Percentiles rank a stretch among this genome's conserved stretches.
These are phyloP conservation scores for Chaetophractus vellerosus DNA, from an alignment of 2,797 vertebrate species.

Conservation along the genomic window DNA sequence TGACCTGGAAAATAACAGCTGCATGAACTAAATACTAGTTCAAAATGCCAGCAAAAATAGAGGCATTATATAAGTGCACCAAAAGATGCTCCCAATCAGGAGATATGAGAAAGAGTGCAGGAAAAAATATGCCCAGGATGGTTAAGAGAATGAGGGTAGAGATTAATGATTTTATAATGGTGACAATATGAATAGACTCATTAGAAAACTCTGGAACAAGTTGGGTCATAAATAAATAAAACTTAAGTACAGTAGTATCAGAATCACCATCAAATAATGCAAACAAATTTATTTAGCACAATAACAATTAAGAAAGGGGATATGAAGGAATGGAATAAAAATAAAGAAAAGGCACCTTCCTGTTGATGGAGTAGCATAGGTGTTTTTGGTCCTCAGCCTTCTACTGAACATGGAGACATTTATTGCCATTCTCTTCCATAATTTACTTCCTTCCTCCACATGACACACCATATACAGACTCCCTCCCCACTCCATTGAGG, in stretches of 20 bases:
- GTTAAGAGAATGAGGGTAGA: background rate
- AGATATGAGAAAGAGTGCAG: background rate
- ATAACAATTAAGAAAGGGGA: background rate
- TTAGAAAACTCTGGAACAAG: conserved; percentile 17
- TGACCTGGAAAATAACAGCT: conserved; percentile 66
- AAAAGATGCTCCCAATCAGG: background rate
- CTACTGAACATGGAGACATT: background rate
- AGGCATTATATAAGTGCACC: conserved; percentile 49
- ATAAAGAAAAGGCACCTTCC: background rate
- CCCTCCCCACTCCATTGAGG: background rate
- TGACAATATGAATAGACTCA: background rate
- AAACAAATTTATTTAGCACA: background rate
- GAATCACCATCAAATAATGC: background rate
- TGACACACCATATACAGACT: too few species aligned
- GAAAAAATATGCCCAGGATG: background rate
- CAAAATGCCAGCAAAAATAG: conserved; percentile 44
- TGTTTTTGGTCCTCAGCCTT: background rate
- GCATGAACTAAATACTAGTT: conserved; percentile 50
- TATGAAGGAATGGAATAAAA: background rate
- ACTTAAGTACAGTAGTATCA: background rate
- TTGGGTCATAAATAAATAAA: conserved; percentile 3
- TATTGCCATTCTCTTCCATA: background rate
- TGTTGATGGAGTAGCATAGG: background rate
- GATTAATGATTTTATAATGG: background rate
- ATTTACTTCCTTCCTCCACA: background rate